Evolutionary conservation across 2,888 invertebrate species (phyloP).

Genomic region (Conomelus anceps): DNA sequence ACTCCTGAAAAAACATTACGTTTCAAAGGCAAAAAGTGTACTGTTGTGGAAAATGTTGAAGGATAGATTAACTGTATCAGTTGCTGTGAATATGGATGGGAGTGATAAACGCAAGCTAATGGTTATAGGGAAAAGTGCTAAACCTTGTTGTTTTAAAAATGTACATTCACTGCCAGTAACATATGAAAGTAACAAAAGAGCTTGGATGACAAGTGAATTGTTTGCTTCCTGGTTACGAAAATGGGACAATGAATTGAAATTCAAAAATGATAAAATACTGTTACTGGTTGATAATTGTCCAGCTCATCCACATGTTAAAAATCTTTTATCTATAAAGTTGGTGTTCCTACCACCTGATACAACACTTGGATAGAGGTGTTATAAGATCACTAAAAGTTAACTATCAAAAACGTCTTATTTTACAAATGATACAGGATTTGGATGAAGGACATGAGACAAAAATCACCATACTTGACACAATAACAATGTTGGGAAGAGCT

Average conservation of each 20-base stretch:
- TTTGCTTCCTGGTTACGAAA: conserved; percentile 18
- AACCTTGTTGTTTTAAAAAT: conserved; percentile 24
- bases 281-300: conserved; percentile 23
- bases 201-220: conserved; percentile 23
- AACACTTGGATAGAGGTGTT: conserved; percentile 26
- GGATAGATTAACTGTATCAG: conserved; percentile 26
- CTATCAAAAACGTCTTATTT: conserved; percentile 30
- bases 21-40: conserved; percentile 37
- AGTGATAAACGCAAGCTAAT: conserved; percentile 17
- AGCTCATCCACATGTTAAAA: conserved; percentile 9
- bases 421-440: not conserved
- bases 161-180: conserved; percentile 18
- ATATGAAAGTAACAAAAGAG: conserved; percentile 20
- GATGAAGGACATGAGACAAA: too few relatives aligned
- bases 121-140: conserved; percentile 19
- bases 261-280: not conserved
- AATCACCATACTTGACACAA: too few relatives aligned
- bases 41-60: conserved; percentile 39
- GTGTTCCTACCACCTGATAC: conserved; percentile 15
- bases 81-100: conserved; percentile 34
- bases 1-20: conserved; percentile 34
- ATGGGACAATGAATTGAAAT: conserved; percentile 5
- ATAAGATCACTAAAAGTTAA: conserved; percentile 26
- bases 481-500: too few relatives aligned
- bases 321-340: not conserved